Evolutionary conservation across 2,888 invertebrate genomes (phyloP).

Genomic region (Priocnemis perturbator): DNA sequence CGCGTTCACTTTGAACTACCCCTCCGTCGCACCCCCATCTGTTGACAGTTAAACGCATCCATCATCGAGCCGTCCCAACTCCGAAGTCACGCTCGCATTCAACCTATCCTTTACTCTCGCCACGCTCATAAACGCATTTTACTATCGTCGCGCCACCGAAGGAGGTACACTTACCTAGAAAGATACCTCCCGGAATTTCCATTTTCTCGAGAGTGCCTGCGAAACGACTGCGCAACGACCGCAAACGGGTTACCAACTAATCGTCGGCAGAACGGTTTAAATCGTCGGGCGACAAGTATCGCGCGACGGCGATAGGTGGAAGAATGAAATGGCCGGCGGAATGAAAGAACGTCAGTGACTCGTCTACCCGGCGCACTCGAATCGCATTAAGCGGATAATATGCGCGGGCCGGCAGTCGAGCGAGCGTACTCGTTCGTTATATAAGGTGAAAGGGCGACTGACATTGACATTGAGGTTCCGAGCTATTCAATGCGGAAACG

Average conservation of each 20-base stretch:
- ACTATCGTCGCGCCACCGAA: conserved; percentile 31
- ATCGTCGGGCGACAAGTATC: background rate
- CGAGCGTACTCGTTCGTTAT: conserved; percentile 57
- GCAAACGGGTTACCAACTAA: conserved; percentile 25
- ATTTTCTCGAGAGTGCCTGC: conserved; percentile 51
- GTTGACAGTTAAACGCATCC: background rate
- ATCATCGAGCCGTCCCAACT: background rate
- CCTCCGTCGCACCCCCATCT: background rate
- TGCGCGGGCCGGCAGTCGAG: conserved; percentile 51
- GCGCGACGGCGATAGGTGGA: no score
- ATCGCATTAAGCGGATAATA: conserved; percentile 58
- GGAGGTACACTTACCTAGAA: conserved; percentile 51
- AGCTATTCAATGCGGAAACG: conserved; percentile 69
- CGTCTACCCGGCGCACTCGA: conserved; percentile 34
- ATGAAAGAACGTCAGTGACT: no score
- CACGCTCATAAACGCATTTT: conserved; percentile 45
- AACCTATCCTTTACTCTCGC: conserved; percentile 46
- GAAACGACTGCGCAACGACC: conserved; percentile 40
- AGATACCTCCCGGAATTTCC: conserved; percentile 47
- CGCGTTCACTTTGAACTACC: background rate
- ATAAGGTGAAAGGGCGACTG: conserved; percentile 75
- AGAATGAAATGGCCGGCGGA: no score
- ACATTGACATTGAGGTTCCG: conserved; percentile 74
- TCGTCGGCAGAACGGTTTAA: background rate
- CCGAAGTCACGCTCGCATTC: no score